These are phyloP conservation scores for Aurelia coerulea DNA, from an alignment of 30 jellyfish, hydroid and myxozoan species.

Conservation along the genomic window DNA sequence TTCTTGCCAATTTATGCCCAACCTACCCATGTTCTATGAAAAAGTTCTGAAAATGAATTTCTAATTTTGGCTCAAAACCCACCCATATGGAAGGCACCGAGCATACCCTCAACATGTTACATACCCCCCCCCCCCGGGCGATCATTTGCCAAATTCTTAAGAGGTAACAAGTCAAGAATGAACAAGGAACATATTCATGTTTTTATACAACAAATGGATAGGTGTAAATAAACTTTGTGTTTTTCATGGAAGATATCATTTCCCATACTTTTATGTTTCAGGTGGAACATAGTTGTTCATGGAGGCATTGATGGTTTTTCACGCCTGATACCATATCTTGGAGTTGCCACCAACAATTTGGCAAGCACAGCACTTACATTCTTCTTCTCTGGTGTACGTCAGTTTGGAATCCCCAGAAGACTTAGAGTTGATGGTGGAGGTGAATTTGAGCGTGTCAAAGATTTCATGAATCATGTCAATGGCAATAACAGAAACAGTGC, in stretches of 20 bases:
- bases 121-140: too few species aligned
- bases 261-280: neutral
- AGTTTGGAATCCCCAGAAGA: conserved; percentile 41
- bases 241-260: neutral
- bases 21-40: too few species aligned
- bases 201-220: too few species aligned
- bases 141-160: too few species aligned
- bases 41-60: too few species aligned
- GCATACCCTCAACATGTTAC: too few species aligned
- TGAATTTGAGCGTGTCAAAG: conserved; percentile 12
- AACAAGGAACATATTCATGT: too few species aligned
- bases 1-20: too few species aligned
- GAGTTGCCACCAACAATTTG: conserved; percentile 19
- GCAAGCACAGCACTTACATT: conserved; percentile 22
- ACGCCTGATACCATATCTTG: conserved; percentile 19
- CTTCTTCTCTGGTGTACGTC: conserved; percentile 17
- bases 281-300: conserved; percentile 47
- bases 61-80: too few species aligned
- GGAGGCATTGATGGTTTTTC: conserved; percentile 49
- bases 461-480: conserved; percentile 15
- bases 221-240: too few species aligned
- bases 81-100: too few species aligned
- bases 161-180: too few species aligned
- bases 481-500: conserved; percentile 27
- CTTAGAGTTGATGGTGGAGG: conserved; percentile 38